phyloP scores from a whole-genome alignment of 2,797 vertebrate genomes.

The Pangasius djambal region DNA sequence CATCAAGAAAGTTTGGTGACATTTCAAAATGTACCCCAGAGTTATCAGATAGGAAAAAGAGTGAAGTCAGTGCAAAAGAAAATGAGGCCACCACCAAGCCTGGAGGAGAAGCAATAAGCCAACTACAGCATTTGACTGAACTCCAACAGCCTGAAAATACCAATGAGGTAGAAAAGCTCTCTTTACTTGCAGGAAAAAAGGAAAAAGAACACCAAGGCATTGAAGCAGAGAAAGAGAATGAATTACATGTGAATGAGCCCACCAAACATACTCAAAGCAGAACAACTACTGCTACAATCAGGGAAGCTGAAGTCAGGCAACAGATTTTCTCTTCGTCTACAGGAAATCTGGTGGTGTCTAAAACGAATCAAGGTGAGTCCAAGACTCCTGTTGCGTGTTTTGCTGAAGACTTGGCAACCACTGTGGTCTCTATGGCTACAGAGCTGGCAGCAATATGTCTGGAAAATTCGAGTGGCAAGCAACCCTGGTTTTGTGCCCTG shows the following conservation, averaged over 20 bases:
- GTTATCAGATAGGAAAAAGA: slow-evolving; percentile 67
- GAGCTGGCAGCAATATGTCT: slow-evolving; percentile 97
- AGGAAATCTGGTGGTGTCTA: slow-evolving; percentile 69
- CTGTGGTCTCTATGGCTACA: slow-evolving; percentile 98
- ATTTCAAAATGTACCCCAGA: slow-evolving; percentile 73
- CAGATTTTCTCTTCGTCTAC: slow-evolving; percentile 60
- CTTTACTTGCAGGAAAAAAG: slow-evolving; percentile 53
- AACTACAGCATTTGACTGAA: slow-evolving; percentile 63
- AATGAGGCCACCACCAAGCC: slow-evolving; percentile 62
- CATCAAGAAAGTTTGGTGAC: slow-evolving; percentile 86
- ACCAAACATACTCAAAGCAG: slow-evolving; percentile 65
- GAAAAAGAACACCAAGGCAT: slow-evolving; percentile 63
- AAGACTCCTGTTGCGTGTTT: slow-evolving; percentile 87
- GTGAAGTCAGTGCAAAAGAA: slow-evolving; percentile 59
- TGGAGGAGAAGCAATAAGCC: slow-evolving; percentile 61
- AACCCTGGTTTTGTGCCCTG: slow-evolving; percentile 97
- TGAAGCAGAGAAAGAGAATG: slow-evolving; percentile 64
- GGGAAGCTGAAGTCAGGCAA: slow-evolving; percentile 61
- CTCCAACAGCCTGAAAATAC: slow-evolving; percentile 58
- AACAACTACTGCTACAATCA: slow-evolving; percentile 53
- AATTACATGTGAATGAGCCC: slow-evolving; percentile 67
- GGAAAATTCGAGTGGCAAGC: slow-evolving; percentile 94
- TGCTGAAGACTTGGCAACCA: slow-evolving; percentile 93
- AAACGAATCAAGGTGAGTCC: slow-evolving; percentile 74
- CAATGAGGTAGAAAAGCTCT: slow-evolving; percentile 63